phyloP scores from a whole-genome alignment of 2,888 invertebrate species.

The Orthosia incerta region DNA sequence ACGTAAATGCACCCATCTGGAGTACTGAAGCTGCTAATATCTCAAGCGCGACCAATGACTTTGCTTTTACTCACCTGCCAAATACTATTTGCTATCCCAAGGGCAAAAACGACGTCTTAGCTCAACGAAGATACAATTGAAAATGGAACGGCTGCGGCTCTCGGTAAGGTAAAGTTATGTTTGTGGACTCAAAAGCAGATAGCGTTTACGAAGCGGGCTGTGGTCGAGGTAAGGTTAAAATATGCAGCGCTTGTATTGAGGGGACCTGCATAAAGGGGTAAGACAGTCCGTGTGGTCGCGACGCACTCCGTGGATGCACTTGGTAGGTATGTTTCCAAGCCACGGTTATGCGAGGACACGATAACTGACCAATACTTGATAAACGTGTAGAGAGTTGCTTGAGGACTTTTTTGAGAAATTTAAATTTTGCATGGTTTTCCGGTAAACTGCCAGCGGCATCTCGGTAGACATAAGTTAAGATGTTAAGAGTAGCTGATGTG shows the following conservation, averaged over 20 bases:
- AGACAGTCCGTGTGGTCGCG: conserved; percentile 84
- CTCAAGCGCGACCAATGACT: conserved; percentile 86
- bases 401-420: background rate
- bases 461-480: too few species aligned
- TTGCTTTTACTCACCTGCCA: conserved; percentile 81
- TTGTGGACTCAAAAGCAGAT: conserved; percentile 82
- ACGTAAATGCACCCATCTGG: conserved; percentile 87
- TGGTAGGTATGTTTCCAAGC: conserved; percentile 67
- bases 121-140: conserved; percentile 54
- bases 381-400: background rate
- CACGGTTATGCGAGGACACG: conserved; percentile 43
- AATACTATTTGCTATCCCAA: conserved; percentile 46
- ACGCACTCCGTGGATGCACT: conserved; percentile 79
- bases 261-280: conserved; percentile 87
- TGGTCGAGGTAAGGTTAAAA: conserved; percentile 86
- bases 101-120: conserved; percentile 47
- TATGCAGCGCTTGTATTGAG: conserved; percentile 89
- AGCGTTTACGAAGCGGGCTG: conserved; percentile 86
- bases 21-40: conserved; percentile 86
- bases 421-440: background rate
- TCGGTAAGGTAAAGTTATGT: conserved; percentile 59
- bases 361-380: background rate
- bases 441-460: too few species aligned
- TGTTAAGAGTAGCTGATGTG: too few species aligned
- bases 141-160: conserved; percentile 50